Conservation (phyloP, 92 coral and sea anemone species). For the Zoanthus gigantus region DNA sequence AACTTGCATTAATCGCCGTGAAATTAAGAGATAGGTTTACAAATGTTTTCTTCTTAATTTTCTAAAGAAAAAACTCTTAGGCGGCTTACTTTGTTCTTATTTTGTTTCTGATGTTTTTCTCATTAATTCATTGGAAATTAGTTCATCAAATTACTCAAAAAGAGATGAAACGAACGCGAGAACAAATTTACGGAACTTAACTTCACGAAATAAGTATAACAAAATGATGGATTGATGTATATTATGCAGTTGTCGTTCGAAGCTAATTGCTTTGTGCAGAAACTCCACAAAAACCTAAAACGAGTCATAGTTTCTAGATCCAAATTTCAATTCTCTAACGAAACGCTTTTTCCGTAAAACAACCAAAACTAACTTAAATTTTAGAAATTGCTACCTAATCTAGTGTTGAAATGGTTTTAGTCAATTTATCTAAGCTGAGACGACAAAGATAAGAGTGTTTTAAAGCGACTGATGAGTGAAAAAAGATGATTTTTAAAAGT, state of each 20-base stretch:
- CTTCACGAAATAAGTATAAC: no score
- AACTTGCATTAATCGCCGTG: neutral
- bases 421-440: neutral
- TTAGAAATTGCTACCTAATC: neutral
- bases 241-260: neutral
- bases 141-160: no score
- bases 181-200: no score
- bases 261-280: neutral
- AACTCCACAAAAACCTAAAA: neutral
- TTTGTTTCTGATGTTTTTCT: neutral
- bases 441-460: constrained; percentile 10
- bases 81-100: neutral
- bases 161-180: no score
- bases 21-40: neutral
- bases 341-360: neutral
- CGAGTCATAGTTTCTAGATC: neutral
- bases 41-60: neutral
- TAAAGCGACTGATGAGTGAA: neutral
- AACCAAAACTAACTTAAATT: neutral
- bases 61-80: neutral
- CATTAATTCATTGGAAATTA: neutral
- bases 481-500: neutral
- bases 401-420: neutral
- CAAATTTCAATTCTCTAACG: neutral
- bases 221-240: no score